A percentile compares a stretch with the other conserved stretches of the same genome.
phyloP scores from a whole-genome alignment of 2,113 vertebrate genomes.

The Phaethornis superciliosus region DNA sequence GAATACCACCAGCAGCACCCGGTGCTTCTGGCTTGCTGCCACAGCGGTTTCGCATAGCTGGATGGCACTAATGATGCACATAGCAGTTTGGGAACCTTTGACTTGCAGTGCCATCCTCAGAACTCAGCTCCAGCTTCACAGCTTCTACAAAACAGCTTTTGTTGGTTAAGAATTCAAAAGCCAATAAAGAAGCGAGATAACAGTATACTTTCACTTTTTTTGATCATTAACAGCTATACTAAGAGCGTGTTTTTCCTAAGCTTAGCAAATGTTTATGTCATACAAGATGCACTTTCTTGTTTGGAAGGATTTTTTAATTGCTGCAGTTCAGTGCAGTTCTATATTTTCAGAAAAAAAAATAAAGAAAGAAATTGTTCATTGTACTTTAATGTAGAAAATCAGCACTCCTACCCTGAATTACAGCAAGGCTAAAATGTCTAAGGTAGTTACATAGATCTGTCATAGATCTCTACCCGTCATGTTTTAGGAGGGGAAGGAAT shows the following conservation, averaged over 20 bases:
- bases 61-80: neutral
- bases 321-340: neutral
- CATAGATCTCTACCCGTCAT: neutral
- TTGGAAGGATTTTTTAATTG: neutral
- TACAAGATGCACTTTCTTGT: neutral
- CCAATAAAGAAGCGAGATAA: neutral
- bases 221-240: neutral
- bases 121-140: neutral
- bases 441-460: neutral
- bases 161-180: neutral
- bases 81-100: neutral
- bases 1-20: neutral
- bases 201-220: neutral
- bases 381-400: neutral
- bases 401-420: neutral
- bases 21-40: neutral
- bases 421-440: neutral
- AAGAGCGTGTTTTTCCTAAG: neutral
- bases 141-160: neutral
- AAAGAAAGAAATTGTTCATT: neutral
- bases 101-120: neutral
- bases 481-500: neutral
- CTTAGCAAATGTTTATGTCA: neutral
- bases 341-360: neutral
- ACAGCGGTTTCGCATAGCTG: rapidly evolving